Evolutionary conservation across 2,888 invertebrate genomes (phyloP).

Genomic region (Aricia artaxerxes): DNA sequence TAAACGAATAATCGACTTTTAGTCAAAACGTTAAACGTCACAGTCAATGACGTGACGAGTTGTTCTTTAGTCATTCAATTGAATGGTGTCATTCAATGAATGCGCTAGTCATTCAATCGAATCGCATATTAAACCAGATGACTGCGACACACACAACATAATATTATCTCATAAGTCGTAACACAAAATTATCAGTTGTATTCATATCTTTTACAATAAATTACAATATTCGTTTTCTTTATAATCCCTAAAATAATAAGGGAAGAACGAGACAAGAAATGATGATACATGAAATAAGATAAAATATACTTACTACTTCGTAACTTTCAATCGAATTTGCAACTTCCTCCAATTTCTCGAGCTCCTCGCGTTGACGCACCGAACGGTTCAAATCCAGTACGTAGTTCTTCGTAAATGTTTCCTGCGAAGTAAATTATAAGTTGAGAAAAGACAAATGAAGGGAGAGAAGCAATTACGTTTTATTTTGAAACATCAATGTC

Average conservation of each 20-base stretch:
- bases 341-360: constrained; percentile 53
- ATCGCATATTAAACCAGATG: too few relatives aligned
- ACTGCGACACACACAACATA: too few relatives aligned
- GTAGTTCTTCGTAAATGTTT: constrained; percentile 51
- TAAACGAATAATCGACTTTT: too few relatives aligned
- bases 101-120: too few relatives aligned
- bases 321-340: constrained; percentile 54
- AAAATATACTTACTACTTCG: constrained; percentile 83
- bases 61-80: too few relatives aligned
- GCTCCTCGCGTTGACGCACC: constrained; percentile 63
- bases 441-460: background rate
- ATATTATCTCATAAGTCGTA: background rate
- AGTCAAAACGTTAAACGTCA: too few relatives aligned
- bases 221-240: background rate
- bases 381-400: constrained; percentile 59
- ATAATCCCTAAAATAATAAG: background rate
- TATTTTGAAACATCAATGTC: background rate
- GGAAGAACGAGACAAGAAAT: background rate
- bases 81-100: too few relatives aligned
- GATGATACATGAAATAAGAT: background rate
- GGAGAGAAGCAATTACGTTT: background rate
- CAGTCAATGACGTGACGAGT: too few relatives aligned
- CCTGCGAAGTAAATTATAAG: constrained; percentile 46
- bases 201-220: background rate
- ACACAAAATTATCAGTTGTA: background rate